Evolutionary conservation across 1,140 invertebrate genomes (phyloP).

Genomic region (Thalassaphorura encarpata): DNA sequence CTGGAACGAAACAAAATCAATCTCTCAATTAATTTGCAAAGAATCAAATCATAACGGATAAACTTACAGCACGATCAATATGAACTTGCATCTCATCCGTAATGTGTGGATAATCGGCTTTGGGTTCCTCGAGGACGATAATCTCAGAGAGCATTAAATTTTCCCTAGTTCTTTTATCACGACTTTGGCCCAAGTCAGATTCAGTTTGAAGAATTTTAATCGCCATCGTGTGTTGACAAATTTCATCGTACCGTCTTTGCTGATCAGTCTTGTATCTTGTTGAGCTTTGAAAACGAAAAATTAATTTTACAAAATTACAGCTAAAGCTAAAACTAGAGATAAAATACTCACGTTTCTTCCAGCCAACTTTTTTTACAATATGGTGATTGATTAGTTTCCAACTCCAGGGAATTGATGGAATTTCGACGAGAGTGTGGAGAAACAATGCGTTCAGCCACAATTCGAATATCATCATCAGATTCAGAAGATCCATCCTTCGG

Average conservation of each 20-base stretch:
- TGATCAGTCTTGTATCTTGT: neutral
- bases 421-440: neutral
- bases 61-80: slow-evolving; percentile 21
- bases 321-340: neutral
- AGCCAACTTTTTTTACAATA: neutral
- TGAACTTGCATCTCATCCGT: slow-evolving; percentile 21
- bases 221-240: slow-evolving; percentile 3
- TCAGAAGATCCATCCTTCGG: too few species aligned
- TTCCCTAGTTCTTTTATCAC: slow-evolving; percentile 8
- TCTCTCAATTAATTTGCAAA: neutral
- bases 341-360: neutral
- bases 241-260: slow-evolving; percentile 7
- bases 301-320: neutral
- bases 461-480: too few species aligned
- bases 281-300: neutral
- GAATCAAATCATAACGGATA: neutral
- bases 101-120: slow-evolving; percentile 13
- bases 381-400: neutral
- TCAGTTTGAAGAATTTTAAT: slow-evolving; percentile 11
- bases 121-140: slow-evolving; percentile 21
- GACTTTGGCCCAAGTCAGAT: slow-evolving; percentile 13
- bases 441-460: neutral
- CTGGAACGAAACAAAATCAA: slow-evolving; percentile 1
- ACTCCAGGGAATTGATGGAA: neutral
- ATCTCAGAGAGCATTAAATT: slow-evolving; percentile 26